Conservation (phyloP, 2,113 vertebrate genomes). For the Takifugu flavidus region DNA sequence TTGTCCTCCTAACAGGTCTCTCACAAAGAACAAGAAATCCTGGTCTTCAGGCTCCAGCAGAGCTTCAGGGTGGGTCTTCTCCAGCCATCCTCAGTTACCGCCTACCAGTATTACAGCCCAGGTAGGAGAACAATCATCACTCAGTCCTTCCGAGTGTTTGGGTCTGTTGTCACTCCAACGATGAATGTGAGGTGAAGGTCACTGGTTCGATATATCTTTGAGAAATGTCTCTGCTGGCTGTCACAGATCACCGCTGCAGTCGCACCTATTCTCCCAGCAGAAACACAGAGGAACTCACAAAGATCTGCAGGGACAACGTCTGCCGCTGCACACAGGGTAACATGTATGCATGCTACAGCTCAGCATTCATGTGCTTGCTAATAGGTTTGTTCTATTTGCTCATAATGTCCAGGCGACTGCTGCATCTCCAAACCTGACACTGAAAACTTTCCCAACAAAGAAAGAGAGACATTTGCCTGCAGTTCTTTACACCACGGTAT, state of each 20-base stretch:
- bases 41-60: conserved; percentile 76
- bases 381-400: not conserved
- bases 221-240: not conserved
- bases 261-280: conserved; percentile 66
- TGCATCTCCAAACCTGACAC: conserved; percentile 54
- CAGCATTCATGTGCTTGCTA: not conserved
- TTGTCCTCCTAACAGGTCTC: conserved; percentile 69
- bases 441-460: conserved; percentile 18
- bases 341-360: not conserved
- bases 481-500: conserved; percentile 67
- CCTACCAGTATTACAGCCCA: conserved; percentile 84
- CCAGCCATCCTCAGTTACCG: conserved; percentile 81
- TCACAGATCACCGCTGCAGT: conserved; percentile 70
- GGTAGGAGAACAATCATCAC: conserved; percentile 29
- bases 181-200: not conserved
- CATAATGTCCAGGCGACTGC: conserved; percentile 64
- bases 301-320: conserved; percentile 65
- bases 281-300: conserved; percentile 59
- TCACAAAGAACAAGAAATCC: conserved; percentile 64
- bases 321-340: conserved; percentile 76
- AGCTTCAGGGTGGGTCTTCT: conserved; percentile 76
- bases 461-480: conserved; percentile 56
- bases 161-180: too few relatives aligned
- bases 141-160: too few relatives aligned
- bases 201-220: not conserved